Evolutionary conservation across 2,797 vertebrate species (phyloP).

Genomic region (Sarcoramphus papa): DNA sequence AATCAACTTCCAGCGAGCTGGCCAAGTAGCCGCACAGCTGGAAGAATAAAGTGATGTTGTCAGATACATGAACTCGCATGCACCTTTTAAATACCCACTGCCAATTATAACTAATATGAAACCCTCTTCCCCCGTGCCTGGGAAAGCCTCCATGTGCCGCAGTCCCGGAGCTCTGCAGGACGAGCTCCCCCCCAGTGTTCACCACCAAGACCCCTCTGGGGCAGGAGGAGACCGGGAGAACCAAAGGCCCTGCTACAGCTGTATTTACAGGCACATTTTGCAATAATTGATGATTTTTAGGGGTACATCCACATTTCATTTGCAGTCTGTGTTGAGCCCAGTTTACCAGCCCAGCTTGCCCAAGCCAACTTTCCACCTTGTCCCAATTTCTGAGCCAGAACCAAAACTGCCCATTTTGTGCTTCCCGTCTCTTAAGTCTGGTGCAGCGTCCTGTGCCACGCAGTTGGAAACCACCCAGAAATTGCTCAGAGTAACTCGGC

Average conservation of each 20-base stretch:
- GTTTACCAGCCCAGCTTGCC: not conserved
- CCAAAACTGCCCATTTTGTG: not conserved
- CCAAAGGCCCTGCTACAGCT: not conserved
- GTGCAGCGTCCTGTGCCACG: too few relatives aligned
- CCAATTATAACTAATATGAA: not conserved
- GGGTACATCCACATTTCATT: not conserved
- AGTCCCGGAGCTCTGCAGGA: not conserved
- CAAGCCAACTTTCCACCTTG: not conserved
- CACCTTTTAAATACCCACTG: not conserved
- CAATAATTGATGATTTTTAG: not conserved
- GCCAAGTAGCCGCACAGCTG: not conserved
- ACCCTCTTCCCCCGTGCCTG: not conserved
- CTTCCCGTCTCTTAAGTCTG: accelerated
- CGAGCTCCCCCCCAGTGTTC: accelerated
- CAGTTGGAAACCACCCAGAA: not conserved
- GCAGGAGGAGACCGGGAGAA: not conserved
- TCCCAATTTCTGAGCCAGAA: not conserved
- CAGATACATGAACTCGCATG: not conserved
- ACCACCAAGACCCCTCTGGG: not conserved
- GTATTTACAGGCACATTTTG: not conserved
- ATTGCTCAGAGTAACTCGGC: accelerated
- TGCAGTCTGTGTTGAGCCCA: not conserved
- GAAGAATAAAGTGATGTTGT: not conserved
- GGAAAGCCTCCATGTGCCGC: accelerated
- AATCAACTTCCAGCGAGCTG: not conserved